Base-by-base conservation (phyloP, 2,113 vertebrate species). In the Delphinus delphis region DNA sequence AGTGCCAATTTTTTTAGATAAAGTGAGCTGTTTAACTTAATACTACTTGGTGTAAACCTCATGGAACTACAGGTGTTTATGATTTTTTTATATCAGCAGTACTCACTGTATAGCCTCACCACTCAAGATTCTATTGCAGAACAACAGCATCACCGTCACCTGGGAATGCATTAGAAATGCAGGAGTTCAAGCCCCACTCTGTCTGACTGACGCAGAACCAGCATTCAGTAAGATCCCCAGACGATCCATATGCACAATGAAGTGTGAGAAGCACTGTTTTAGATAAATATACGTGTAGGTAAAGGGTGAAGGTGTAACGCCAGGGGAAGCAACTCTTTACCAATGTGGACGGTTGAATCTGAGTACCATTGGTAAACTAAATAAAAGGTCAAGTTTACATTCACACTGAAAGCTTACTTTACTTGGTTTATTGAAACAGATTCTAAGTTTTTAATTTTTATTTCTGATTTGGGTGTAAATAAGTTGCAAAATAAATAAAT, bases 381-480 rank as follows among this genome's bases (percentile, higher is more conserved):
- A 55, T 31, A 58, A 87, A 81, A 95, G 8, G 0, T 86, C 17
- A 76, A 82, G 8, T 68, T 67, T 89, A 80, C 5, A 15, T 93
- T 89, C 20, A 58, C 11, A 21, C 1, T 76, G 33, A 41, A 96
- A 83, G 17, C 11, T 41, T 73, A 47, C 74, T 36, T 62, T 74
- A 50, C 20, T 87, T 90, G 18, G 3, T 73, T 97, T 93, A 44
- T 74, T 60, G 18, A 95, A 89, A 68, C 18, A 65, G 18, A 90
- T 47, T 67, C 31, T 68, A 65, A 47, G 50, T 65, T 77, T 83
- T 60, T 50, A 15, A 94, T 71, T 94, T 96, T 82, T 44, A 71
- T 81, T 60, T 96, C 36, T 79, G 12, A 95, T 83, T 94, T 93
- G 90, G 87, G 31, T 92, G 13, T 80, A 92, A 89, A 90, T 95